phyloP scores from a whole-genome alignment of 2,113 vertebrate species.

The Glaucidium brasilianum region DNA sequence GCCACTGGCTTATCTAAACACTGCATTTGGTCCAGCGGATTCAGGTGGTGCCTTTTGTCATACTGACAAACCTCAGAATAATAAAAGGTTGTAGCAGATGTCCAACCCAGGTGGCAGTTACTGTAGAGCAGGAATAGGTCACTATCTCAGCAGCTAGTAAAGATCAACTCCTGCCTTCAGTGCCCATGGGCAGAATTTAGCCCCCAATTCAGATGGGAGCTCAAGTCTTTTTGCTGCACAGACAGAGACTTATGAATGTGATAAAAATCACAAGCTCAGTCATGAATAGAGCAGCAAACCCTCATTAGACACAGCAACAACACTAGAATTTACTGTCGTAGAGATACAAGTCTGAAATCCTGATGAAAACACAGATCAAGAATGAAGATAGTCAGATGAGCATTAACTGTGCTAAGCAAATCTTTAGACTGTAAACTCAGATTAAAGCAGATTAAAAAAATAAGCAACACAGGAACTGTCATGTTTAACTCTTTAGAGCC shows the following conservation, averaged over 20 bases:
- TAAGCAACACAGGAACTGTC: neutral
- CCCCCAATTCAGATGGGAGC: neutral
- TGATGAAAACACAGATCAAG: constrained; percentile 39
- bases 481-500: neutral
- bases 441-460: neutral
- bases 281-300: neutral
- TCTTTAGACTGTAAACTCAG: neutral
- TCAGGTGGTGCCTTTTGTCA: neutral
- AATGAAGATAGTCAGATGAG: neutral
- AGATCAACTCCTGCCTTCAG: neutral
- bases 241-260: neutral
- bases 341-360: constrained; percentile 5
- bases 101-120: neutral
- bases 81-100: neutral
- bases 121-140: neutral
- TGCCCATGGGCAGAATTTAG: neutral
- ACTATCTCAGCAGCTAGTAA: neutral
- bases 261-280: neutral
- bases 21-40: neutral
- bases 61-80: neutral
- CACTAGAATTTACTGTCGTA: neutral
- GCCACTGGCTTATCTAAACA: neutral
- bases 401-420: constrained; percentile 20
- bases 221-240: neutral
- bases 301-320: constrained; percentile 34